phyloP scores from a whole-genome alignment of 2,797 vertebrate genomes.

The Scleropages formosus region DNA sequence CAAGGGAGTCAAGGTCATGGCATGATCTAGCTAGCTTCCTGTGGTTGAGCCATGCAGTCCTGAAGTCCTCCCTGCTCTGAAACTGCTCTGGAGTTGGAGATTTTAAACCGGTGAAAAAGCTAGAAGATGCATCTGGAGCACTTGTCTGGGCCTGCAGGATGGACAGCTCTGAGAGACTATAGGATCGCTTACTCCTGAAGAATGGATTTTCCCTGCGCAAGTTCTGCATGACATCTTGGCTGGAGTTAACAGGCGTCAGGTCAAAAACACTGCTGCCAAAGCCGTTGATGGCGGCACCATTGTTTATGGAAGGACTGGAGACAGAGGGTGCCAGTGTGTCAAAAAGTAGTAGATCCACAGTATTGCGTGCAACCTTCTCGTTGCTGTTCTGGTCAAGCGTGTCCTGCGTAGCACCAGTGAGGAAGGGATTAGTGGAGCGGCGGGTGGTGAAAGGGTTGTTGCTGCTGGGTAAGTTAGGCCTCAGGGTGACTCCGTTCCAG shows the following conservation, averaged over 20 bases:
- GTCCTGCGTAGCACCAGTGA: slow-evolving; percentile 63
- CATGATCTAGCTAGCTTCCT: slow-evolving; percentile 93
- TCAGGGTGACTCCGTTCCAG: slow-evolving; percentile 66
- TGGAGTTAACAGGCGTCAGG: slow-evolving; percentile 52
- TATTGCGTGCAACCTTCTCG: slow-evolving; percentile 49
- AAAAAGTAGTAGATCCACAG: slow-evolving; percentile 80
- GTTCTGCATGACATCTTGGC: slow-evolving; percentile 48
- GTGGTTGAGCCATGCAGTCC: slow-evolving; percentile 89
- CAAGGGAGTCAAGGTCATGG: slow-evolving; percentile 88
- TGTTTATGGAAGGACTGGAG: slow-evolving; percentile 55
- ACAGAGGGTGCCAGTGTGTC: slow-evolving; percentile 61
- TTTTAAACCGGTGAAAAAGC: slow-evolving; percentile 84
- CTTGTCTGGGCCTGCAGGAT: slow-evolving; percentile 84
- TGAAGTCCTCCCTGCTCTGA: slow-evolving; percentile 91
- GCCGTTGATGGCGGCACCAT: slow-evolving; percentile 60
- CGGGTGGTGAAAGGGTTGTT: slow-evolving; percentile 84
- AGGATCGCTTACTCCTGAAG: slow-evolving; percentile 93
- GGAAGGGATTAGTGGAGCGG: slow-evolving; percentile 84
- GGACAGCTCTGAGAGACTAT: slow-evolving; percentile 92
- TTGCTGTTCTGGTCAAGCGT: slow-evolving; percentile 61
- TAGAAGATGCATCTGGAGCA: slow-evolving; percentile 44
- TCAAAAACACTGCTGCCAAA: slow-evolving; percentile 69
- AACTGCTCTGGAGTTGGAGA: slow-evolving; percentile 91
- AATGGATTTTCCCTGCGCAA: slow-evolving; percentile 83
- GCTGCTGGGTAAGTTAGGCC: slow-evolving; percentile 61